These are phyloP conservation scores for Bubalus kerabau DNA, from an alignment of 2,113 vertebrate species.

Conservation along the genomic window DNA sequence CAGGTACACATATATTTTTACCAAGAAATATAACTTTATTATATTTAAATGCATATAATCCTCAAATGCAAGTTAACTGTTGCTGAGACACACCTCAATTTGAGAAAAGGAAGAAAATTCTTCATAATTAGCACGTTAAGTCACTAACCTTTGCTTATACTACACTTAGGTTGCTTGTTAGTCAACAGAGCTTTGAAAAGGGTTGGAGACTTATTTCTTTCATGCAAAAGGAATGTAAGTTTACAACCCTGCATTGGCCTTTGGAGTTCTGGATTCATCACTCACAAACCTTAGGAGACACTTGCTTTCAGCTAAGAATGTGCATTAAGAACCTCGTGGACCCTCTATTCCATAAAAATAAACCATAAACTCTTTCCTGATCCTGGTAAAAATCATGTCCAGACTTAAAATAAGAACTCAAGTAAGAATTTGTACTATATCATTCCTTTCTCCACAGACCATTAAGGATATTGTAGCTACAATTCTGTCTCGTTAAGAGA, in stretches of 20 bases:
- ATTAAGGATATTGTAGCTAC: slow-evolving; percentile 11
- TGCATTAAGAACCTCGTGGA: background rate
- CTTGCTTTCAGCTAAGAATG: slow-evolving; percentile 30
- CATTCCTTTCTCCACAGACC: slow-evolving; percentile 6
- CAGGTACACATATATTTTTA: background rate
- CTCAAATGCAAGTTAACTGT: background rate
- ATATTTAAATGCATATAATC: background rate
- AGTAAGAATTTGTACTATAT: background rate
- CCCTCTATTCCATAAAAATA: slow-evolving; percentile 26
- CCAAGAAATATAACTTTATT: background rate
- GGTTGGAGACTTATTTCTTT: slow-evolving; percentile 24
- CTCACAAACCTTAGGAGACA: slow-evolving; percentile 27
- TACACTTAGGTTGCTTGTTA: background rate
- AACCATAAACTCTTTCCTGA: background rate
- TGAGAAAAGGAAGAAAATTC: background rate
- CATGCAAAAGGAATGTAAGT: slow-evolving; percentile 21
- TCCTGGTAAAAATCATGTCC: slow-evolving; percentile 23
- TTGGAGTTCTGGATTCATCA: slow-evolving; percentile 47
- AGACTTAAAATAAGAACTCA: slow-evolving; percentile 43
- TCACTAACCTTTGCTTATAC: background rate
- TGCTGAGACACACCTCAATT: background rate
- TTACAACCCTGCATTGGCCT: slow-evolving; percentile 26
- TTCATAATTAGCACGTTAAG: background rate
- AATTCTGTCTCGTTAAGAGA: slow-evolving; percentile 52
- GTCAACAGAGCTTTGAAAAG: background rate